phyloP scores from a whole-genome alignment of 2,113 vertebrate species.

The Orcinus orca region DNA sequence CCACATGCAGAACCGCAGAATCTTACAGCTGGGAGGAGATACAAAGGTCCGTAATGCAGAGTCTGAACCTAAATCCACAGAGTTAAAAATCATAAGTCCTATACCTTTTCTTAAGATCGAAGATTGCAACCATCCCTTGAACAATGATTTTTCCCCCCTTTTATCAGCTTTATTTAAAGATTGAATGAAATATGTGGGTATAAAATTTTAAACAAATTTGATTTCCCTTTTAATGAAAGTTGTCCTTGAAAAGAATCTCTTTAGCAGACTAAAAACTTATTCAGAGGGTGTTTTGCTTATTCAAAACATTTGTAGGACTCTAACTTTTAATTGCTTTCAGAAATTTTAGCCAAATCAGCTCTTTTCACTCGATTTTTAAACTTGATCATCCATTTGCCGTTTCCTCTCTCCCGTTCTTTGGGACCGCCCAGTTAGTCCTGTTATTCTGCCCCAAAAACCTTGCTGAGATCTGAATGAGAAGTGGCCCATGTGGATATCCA shows the following conservation, averaged over 20 bases:
- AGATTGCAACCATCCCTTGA: not conserved
- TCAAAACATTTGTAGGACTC: slow-evolving; percentile 2
- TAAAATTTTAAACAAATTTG: slow-evolving; percentile 23
- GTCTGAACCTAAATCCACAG: not conserved
- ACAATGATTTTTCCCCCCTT: not conserved
- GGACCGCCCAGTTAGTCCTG: not conserved
- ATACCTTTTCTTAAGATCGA: not conserved
- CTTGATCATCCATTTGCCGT: not conserved
- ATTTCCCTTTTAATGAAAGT: slow-evolving; percentile 32
- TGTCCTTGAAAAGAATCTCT: not conserved
- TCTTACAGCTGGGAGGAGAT: not conserved
- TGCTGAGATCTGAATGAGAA: not conserved
- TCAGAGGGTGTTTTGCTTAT: not conserved
- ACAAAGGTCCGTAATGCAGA: not conserved
- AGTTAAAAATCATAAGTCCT: not conserved
- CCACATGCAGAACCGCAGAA: not conserved
- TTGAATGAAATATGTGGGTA: not conserved
- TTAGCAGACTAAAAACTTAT: not conserved
- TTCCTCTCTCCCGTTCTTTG: not conserved
- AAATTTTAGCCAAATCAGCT: not conserved
- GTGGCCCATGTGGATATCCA: no score
- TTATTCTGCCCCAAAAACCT: not conserved
- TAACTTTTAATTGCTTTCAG: slow-evolving; percentile 32
- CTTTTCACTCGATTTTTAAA: not conserved
- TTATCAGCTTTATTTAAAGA: not conserved